Conservation (phyloP, 2,113 vertebrate genomes). For the Gymnocephalus cernua region DNA sequence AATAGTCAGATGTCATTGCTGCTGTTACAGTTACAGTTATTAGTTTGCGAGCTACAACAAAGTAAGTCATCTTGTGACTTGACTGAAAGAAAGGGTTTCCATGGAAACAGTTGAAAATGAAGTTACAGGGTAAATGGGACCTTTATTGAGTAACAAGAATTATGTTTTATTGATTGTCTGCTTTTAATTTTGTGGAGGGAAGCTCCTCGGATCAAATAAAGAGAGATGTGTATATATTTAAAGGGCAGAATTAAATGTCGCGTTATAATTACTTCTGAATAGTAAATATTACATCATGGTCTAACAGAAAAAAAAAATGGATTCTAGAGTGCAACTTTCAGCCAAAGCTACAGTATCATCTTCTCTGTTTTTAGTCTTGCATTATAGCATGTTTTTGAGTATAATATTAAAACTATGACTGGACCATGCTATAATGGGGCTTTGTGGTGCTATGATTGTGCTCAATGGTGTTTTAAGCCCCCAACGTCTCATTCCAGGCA, state of each 20-base stretch:
- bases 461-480: no score
- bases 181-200: conserved; percentile 42
- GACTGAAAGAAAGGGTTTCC: conserved; percentile 48
- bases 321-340: not conserved
- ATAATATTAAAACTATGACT: not conserved
- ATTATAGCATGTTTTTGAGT: not conserved
- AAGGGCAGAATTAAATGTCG: not conserved
- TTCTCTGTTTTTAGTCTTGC: not conserved
- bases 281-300: not conserved
- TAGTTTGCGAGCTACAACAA: not conserved
- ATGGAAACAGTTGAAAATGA: conserved; percentile 58
- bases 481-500: no score
- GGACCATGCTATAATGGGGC: not conserved
- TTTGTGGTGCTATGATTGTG: not conserved
- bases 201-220: not conserved
- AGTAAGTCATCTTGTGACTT: conserved; percentile 14
- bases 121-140: conserved; percentile 22
- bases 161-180: conserved; percentile 60
- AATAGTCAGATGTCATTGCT: not conserved
- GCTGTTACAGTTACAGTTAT: not conserved
- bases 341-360: not conserved
- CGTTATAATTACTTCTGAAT: not conserved
- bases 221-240: not conserved
- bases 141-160: conserved; percentile 22
- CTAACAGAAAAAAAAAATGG: not conserved